Conservation (phyloP, 2,113 vertebrate genomes). For the Macquaria australasica region DNA sequence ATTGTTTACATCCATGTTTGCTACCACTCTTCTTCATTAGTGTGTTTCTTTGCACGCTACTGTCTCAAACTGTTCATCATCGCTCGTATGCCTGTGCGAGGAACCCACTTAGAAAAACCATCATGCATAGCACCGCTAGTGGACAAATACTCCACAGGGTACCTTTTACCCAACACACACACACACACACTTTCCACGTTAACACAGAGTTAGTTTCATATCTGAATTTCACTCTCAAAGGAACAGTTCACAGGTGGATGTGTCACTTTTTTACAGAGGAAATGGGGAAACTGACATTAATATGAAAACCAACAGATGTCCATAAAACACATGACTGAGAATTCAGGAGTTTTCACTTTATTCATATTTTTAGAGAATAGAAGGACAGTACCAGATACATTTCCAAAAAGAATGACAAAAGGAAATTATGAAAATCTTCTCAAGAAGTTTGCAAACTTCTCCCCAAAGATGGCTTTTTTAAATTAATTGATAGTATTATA, state of each 20-base stretch:
- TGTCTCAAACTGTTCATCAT: not conserved
- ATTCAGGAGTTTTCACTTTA: not conserved
- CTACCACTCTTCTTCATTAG: not conserved
- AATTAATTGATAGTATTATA: no score
- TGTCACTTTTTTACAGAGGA: not conserved
- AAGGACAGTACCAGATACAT: not conserved
- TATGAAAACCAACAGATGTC: slow-evolving; percentile 34
- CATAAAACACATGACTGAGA: slow-evolving; percentile 8
- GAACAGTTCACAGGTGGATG: not conserved
- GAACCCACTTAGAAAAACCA: no score
- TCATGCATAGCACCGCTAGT: no score
- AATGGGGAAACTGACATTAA: not conserved
- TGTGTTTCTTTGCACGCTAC: not conserved
- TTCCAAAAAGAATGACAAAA: not conserved
- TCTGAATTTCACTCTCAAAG: not conserved
- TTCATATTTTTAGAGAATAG: not conserved
- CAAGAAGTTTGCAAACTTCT: not conserved
- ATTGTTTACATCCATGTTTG: not conserved
- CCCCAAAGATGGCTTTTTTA: not conserved
- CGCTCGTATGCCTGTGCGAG: no score
- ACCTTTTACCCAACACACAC: no score
- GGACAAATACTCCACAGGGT: no score
- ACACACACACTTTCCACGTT: not conserved
- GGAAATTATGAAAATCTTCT: not conserved
- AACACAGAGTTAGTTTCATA: not conserved